Percentiles rank a stretch among this genome's conserved stretches.
These are phyloP conservation scores for Chlamydotis undulata DNA, from an alignment of 2,113 vertebrate genomes.

Conservation along the genomic window DNA sequence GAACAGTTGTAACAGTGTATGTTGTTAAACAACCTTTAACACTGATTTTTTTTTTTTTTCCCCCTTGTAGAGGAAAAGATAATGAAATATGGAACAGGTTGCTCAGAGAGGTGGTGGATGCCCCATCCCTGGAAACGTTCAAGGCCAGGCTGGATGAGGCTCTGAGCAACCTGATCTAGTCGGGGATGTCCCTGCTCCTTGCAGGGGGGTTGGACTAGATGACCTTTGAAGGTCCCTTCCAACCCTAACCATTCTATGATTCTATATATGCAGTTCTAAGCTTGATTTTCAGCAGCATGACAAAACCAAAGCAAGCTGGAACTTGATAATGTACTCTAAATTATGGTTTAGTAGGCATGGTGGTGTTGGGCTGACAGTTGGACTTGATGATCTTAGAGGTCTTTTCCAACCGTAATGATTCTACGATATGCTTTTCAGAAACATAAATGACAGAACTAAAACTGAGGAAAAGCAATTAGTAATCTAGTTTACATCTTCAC, in stretches of 20 bases:
- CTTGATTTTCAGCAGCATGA: conserved; percentile 13
- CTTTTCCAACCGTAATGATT: no score
- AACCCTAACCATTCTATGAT: no score
- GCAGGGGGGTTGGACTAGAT: no score
- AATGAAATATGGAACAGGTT: background rate
- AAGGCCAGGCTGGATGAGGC: no score
- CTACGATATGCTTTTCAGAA: conserved; percentile 31
- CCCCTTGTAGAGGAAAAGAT: background rate
- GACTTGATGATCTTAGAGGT: no score
- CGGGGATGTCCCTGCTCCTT: no score
- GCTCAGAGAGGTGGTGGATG: no score
- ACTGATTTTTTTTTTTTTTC: background rate
- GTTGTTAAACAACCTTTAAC: background rate
- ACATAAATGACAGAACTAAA: background rate
- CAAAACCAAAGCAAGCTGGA: conserved; percentile 28
- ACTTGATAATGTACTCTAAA: background rate
- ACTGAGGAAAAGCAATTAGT: background rate
- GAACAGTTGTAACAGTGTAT: background rate
- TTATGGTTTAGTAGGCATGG: no score
- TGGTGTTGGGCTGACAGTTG: no score
- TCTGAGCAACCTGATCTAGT: no score
- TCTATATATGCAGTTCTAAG: background rate
- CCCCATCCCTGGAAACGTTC: no score
- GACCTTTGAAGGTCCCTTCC: no score
- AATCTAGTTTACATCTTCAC: background rate